Percentiles rank a stretch among this genome's conserved stretches.
These are phyloP conservation scores for Prosapia bicincta DNA, from an alignment of 2,888 invertebrate species.

Conservation along the genomic window DNA sequence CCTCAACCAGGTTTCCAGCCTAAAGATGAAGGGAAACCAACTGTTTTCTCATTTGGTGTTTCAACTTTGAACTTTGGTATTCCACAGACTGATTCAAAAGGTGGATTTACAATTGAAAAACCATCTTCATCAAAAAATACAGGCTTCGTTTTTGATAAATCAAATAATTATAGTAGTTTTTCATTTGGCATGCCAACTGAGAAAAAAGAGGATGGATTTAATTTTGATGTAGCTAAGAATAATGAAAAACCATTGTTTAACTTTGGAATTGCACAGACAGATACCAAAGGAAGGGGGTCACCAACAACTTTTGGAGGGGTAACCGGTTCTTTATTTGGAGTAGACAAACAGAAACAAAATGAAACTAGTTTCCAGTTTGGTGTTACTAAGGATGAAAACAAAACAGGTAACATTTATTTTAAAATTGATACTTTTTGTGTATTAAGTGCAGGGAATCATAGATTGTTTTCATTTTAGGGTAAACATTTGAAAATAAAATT, in stretches of 20 bases:
- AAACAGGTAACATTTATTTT: neutral
- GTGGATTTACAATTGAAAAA: conserved; percentile 3
- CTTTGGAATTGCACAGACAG: neutral
- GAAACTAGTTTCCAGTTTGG: neutral
- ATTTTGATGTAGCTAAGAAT: conserved; percentile 30
- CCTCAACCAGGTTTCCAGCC: conserved; percentile 48
- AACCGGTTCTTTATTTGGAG: neutral
- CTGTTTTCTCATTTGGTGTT: neutral
- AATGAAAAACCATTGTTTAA: neutral
- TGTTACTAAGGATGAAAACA: neutral
- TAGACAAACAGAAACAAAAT: neutral
- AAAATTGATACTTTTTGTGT: no score
- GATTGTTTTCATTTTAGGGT: no score
- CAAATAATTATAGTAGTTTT: conserved; percentile 34
- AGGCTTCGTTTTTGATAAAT: neutral
- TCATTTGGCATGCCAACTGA: conserved; percentile 44
- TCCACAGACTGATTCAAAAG: conserved; percentile 26
- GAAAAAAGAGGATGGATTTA: conserved; percentile 35
- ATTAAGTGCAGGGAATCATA: no score
- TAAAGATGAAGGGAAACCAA: conserved; percentile 4
- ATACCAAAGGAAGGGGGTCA: conserved; percentile 1
- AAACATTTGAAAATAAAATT: no score
- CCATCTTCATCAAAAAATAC: neutral
- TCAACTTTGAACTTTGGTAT: conserved; percentile 40
- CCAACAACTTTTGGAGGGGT: conserved; percentile 38